phyloP scores from a whole-genome alignment of 2,888 invertebrate genomes.

The Pterobdella sp. region DNA sequence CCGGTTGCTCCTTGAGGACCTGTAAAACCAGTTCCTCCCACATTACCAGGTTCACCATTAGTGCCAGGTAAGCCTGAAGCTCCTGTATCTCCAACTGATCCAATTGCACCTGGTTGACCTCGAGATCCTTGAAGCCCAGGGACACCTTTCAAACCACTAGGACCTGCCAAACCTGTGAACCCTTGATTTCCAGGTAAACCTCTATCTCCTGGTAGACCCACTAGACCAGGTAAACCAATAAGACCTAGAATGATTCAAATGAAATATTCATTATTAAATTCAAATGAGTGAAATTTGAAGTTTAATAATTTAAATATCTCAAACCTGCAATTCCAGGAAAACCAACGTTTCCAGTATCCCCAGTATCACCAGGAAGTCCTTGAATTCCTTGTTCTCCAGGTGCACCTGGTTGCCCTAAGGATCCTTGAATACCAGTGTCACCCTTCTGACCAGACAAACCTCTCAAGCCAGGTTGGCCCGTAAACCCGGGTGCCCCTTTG shows the following conservation, averaged over 20 bases:
- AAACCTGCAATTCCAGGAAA: conserved; percentile 25
- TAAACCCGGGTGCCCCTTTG: conserved; percentile 26
- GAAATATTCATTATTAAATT: too few relatives aligned
- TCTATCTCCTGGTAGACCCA: conserved; percentile 24
- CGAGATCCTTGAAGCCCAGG: conserved; percentile 22
- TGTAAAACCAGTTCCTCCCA: conserved; percentile 24
- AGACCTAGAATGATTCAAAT: conserved; percentile 29
- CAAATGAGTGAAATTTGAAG: not conserved
- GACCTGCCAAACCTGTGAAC: conserved; percentile 32
- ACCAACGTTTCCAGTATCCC: conserved; percentile 30
- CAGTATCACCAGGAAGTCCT: conserved; percentile 51
- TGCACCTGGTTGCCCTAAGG: conserved; percentile 29
- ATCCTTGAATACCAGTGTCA: conserved; percentile 29
- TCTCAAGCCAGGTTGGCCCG: conserved; percentile 28
- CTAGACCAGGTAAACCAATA: conserved; percentile 46
- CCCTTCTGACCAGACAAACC: conserved; percentile 23
- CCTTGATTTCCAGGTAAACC: conserved; percentile 33
- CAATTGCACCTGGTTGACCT: conserved; percentile 23
- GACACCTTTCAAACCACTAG: conserved; percentile 38
- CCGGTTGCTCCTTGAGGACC: conserved; percentile 28
- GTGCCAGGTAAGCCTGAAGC: conserved; percentile 25
- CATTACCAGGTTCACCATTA: conserved; percentile 25
- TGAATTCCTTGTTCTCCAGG: conserved; percentile 46
- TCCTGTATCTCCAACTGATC: conserved; percentile 28
- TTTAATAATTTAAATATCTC: not conserved